Evolutionary conservation across 2,797 vertebrate species (phyloP).

Genomic region (Chiroxiphia lanceolata): DNA sequence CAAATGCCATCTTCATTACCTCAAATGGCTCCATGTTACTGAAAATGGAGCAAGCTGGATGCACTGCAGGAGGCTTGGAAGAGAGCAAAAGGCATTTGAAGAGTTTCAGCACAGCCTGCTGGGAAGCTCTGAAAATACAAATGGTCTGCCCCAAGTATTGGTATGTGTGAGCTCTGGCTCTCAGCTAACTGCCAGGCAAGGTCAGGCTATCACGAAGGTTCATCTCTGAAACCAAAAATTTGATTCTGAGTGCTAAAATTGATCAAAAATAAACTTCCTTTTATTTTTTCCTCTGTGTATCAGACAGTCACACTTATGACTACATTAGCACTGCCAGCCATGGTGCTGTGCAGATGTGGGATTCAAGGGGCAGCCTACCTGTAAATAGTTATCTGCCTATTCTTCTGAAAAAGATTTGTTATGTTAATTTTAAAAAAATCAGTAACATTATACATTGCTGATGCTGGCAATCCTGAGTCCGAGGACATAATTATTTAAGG

Average conservation of each 20-base stretch:
- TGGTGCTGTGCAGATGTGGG: not conserved
- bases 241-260: not conserved
- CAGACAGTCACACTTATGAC: not conserved
- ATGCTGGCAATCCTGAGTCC: not conserved
- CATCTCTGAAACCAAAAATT: not conserved
- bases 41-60: not conserved
- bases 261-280: not conserved
- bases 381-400: not conserved
- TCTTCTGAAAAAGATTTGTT: not conserved
- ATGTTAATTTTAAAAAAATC: not conserved
- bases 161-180: not conserved
- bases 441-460: not conserved
- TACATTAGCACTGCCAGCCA: not conserved
- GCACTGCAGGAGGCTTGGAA: not conserved
- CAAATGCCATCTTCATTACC: not conserved
- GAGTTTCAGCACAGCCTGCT: constrained; percentile 69
- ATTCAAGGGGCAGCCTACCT: not conserved
- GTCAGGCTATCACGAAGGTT: not conserved
- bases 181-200: not conserved
- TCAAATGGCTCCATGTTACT: not conserved
- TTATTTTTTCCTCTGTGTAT: not conserved
- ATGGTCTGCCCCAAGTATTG: not conserved
- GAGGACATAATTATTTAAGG: not conserved
- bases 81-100: not conserved
- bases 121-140: constrained; percentile 11